Base-by-base conservation (phyloP, 2,888 invertebrate genomes). In the Malthinus flaveolus region DNA sequence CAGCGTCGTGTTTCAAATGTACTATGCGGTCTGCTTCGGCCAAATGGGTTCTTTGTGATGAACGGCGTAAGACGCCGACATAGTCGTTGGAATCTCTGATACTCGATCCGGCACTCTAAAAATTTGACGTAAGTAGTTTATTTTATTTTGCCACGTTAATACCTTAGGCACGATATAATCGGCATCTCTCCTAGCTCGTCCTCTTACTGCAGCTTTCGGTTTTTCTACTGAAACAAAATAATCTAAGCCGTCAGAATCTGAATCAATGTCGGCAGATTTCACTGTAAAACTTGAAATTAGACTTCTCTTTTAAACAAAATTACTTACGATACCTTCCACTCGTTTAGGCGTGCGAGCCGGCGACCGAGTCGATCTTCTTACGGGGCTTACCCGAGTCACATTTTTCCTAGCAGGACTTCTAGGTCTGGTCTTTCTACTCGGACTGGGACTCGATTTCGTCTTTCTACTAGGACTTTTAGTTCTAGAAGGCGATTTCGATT, bases 151-250 rank as follows among this genome's bases (percentile, higher is more conserved):
- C n/a, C n/a, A 23, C 5, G 23, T 23, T 23, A 23, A 8, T 51
- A 61, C 61, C 50, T 57, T 53, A 32, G 56, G 36, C n/a, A 51
- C 35, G 55, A 56, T 23, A 54, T 51, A 50, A 62, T 68, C 63
- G 39, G 59, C 32, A 51, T 69, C 67, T 51, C 49, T 63, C 52
- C 75, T 66, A 5, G 73, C 64, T 37, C 75, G 64, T 9, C 74
- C 74, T 59, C 72, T 65, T 31, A 73, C 73, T 10, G 71, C 61
- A 6, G 73, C 73, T 67, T 71, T 71, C 7, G 75, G 75, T 65
- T 75, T 75, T 62, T 71, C 71, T 32, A 36, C 10, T 12, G 49
- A 32, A 10, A 13, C 7, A 5, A 9, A 34, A 4, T 11, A 32
- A 10, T 7, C 11, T 23, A 23, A 3, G 3, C 32, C 32, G n/a